Percentiles rank a stretch among this genome's conserved stretches.
Evolutionary conservation across 2,888 invertebrate genomes (phyloP).

Genomic region (Dorcus hopei): DNA sequence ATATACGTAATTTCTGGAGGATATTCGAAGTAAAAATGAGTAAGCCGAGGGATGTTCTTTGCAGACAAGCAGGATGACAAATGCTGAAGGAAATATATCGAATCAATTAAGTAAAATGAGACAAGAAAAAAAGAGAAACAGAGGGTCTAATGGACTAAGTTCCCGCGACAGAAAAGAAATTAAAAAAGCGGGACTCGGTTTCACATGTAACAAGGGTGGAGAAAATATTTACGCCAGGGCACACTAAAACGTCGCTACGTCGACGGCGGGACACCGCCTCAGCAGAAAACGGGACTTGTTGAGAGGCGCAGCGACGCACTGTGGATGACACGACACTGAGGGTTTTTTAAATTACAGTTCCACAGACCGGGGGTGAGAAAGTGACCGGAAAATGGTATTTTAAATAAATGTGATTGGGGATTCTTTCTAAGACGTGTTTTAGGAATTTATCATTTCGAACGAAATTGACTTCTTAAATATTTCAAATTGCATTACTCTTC

Average conservation of each 20-base stretch:
- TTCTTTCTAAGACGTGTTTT: conserved; percentile 35
- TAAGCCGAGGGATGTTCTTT: conserved; percentile 1
- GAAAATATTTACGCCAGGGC: conserved; percentile 19
- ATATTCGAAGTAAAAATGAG: not conserved
- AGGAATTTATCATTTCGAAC: conserved; percentile 33
- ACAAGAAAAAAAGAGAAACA: conserved; percentile 40
- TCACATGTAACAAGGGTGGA: conserved; percentile 25
- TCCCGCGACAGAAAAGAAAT: conserved; percentile 40
- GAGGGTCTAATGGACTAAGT: conserved; percentile 38
- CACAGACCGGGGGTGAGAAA: conserved; percentile 33
- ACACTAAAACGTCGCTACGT: conserved; percentile 20
- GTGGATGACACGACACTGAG: conserved; percentile 35
- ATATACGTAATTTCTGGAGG: too few species aligned
- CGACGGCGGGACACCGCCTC: not conserved
- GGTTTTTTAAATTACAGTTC: conserved; percentile 46
- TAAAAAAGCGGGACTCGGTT: conserved; percentile 36
- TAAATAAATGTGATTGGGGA: conserved; percentile 46
- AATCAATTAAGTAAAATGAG: conserved; percentile 45
- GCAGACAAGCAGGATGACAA: conserved; percentile 8
- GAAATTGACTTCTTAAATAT: conserved; percentile 21
- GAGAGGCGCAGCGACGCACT: conserved; percentile 24
- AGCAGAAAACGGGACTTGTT: conserved; percentile 20
- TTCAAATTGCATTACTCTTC: not conserved
- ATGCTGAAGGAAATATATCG: conserved; percentile 38
- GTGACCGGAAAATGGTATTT: conserved; percentile 44